phyloP scores from a whole-genome alignment of 1,140 invertebrate genomes.

The Apis laboriosa region DNA sequence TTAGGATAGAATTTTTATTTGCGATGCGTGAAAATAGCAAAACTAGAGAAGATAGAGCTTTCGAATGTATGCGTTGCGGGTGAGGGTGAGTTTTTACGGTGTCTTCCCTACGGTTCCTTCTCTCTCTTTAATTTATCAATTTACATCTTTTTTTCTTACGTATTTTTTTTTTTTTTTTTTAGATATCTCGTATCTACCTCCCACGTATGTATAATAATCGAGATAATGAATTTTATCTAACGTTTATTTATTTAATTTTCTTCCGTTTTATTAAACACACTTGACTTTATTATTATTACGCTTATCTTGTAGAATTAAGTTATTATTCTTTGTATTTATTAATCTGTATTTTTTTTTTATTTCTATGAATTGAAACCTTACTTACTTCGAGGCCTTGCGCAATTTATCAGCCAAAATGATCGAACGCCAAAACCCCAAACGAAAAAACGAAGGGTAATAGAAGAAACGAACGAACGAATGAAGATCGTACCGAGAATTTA shows the following conservation, averaged over 20 bases:
- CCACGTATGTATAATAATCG: slow-evolving; percentile 3
- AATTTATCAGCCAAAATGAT: not conserved
- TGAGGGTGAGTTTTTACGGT: not conserved
- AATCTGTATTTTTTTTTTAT: not conserved
- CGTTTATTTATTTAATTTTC: not conserved
- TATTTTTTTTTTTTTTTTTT: too few species aligned
- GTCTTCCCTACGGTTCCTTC: not conserved
- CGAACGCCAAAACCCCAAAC: slow-evolving; percentile 20
- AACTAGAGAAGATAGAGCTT: not conserved
- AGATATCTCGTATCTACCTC: not conserved
- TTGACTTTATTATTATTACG: too few species aligned
- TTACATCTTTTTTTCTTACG: not conserved
- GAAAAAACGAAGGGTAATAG: not conserved
- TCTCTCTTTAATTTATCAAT: too few species aligned
- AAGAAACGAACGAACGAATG: not conserved
- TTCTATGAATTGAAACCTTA: not conserved
- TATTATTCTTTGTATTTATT: not conserved
- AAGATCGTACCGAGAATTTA: not conserved
- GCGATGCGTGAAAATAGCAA: too few species aligned
- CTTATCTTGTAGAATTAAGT: not conserved
- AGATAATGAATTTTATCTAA: not conserved
- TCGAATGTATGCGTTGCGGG: not conserved
- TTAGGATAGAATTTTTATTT: not conserved
- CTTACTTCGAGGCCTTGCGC: slow-evolving; percentile 23
- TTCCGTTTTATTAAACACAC: not conserved